Conservation (phyloP, 2,113 vertebrate species). For the Telmatochromis brichardi region DNA sequence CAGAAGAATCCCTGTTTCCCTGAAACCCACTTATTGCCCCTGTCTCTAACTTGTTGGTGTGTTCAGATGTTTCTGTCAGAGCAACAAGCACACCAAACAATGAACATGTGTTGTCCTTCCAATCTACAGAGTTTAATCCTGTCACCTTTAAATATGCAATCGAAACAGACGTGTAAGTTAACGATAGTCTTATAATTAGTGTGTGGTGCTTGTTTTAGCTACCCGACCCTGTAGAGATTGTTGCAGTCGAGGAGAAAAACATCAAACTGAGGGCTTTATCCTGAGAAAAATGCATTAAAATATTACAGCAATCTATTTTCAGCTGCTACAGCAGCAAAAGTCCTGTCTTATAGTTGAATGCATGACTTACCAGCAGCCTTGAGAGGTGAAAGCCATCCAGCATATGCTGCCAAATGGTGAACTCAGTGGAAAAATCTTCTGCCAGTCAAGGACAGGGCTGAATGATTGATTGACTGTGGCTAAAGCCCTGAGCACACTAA, state of each 20-base stretch:
- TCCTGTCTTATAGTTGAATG: conserved; percentile 1
- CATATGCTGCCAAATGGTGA: not conserved
- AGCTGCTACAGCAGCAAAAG: not conserved
- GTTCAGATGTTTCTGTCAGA: not conserved
- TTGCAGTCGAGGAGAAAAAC: not conserved
- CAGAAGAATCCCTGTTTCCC: not conserved
- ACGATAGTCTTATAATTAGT: not conserved
- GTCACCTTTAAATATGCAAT: conserved; percentile 48
- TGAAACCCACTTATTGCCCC: not conserved
- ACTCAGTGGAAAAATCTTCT: conserved; percentile 14
- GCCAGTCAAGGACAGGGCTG: conserved; percentile 26
- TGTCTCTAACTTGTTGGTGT: not conserved
- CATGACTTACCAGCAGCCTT: conserved; percentile 24
- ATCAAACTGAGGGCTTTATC: not conserved
- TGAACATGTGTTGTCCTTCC: conserved; percentile 43
- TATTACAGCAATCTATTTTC: not conserved
- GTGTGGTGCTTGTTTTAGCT: conserved; percentile 47
- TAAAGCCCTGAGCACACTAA: conserved; percentile 41
- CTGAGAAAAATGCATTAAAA: not conserved
- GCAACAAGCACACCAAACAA: not conserved
- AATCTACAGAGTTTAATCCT: conserved; percentile 60
- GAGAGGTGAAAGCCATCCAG: not conserved
- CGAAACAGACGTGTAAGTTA: conserved; percentile 59
- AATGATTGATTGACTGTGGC: conserved; percentile 52
- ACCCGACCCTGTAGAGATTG: conserved; percentile 16